Conservation (phyloP, 2,888 invertebrate species). For the Drosophila lutescens region DNA sequence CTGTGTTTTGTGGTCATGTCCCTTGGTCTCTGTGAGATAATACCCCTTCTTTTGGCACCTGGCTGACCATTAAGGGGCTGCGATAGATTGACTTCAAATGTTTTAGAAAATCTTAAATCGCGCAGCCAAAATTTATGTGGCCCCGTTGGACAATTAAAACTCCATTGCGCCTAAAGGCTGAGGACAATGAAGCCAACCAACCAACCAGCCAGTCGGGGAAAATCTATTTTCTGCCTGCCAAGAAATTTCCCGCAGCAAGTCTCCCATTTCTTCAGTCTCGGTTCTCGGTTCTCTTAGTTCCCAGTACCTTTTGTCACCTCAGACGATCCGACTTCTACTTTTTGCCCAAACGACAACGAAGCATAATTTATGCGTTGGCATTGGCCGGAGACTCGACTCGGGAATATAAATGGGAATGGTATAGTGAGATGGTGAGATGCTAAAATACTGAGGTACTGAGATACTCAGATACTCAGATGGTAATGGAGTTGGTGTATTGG, state of each 20-base stretch:
- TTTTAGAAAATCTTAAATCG: constrained; percentile 67
- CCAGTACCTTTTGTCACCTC: constrained; percentile 69
- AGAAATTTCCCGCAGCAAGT: constrained; percentile 54
- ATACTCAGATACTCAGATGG: background rate
- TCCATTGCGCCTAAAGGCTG: constrained; percentile 47
- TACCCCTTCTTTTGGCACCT: constrained; percentile 46
- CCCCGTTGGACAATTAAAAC: constrained; percentile 68
- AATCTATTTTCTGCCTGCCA: constrained; percentile 52
- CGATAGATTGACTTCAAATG: constrained; percentile 68
- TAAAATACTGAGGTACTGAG: background rate
- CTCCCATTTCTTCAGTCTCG: constrained; percentile 11
- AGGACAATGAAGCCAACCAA: constrained; percentile 31
- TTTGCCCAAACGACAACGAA: constrained; percentile 63
- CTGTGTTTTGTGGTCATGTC: constrained; percentile 42
- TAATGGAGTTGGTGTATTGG: constrained; percentile 26
- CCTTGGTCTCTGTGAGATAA: constrained; percentile 1
- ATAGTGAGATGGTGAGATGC: background rate
- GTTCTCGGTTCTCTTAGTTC: constrained; percentile 7
- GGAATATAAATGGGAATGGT: constrained; percentile 13
- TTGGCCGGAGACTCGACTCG: constrained; percentile 47
- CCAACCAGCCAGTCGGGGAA: constrained; percentile 3
- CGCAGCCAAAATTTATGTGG: constrained; percentile 65
- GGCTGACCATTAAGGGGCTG: constrained; percentile 48
- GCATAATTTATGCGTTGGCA: constrained; percentile 73
- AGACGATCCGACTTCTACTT: constrained; percentile 34